Base-by-base conservation (phyloP, 2,888 invertebrate species). In the Heliconius ethilla region DNA sequence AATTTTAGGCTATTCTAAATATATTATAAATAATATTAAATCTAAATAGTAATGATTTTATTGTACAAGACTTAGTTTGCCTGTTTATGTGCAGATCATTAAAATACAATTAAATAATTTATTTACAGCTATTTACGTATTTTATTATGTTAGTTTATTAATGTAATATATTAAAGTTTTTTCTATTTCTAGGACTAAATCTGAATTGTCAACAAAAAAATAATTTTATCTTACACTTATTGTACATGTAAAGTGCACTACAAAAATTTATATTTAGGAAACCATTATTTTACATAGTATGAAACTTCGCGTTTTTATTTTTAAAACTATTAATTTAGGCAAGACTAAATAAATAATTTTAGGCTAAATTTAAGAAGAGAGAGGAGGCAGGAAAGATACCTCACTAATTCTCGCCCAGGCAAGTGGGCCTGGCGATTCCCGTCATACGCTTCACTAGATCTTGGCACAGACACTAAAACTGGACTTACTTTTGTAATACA, bases 381-480 rank as follows among this genome's bases (percentile, higher is more conserved):
- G 51, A 2, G 22, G 22, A 80, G 89, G 88, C 85, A 86, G 82
- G 27, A 85, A 87, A 82, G 91, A 88, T 85, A 90, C 88, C 83
- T 92, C 89, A 82, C 92, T 89, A 81, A 93, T 87, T 83, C 92
- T 88, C 62, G 92, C 84, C 77, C 91, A 88, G 80, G 92, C 86
- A 84, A 90, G 90, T 88, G 90, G 85, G 33, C 91, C 90, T 89
- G 91, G 86, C 0, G 92, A 90, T 82, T 92, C 92, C 84, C 89
- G 92, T 95, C 95, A 93, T 87, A 89, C 86, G 84, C 85, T 84
- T 85, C 92, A n/a, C n/a, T n/a, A n/a, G n/a, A n/a, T n/a, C 85
- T 84, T 85, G n/a, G n/a, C n/a, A n/a, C 6, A 0, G n/a, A 33
- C 0, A 59, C 55, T n/a, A n/a, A 59, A 59, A n/a, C n/a, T 2